phyloP scores from a whole-genome alignment of 2,113 vertebrate species.

The Pelusios castaneus region DNA sequence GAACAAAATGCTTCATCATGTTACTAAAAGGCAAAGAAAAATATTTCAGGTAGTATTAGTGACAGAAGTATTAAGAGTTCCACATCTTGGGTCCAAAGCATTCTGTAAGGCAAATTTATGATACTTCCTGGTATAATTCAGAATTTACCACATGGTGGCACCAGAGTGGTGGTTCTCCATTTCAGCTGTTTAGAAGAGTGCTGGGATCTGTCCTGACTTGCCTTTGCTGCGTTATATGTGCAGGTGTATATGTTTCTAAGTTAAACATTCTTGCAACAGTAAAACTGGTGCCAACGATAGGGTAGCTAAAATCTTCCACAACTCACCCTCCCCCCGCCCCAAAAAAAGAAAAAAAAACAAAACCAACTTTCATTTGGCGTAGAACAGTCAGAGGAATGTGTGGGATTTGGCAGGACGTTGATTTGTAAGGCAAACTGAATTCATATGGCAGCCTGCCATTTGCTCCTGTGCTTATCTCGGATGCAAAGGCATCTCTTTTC shows the following conservation, averaged over 20 bases:
- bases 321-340: too few relatives aligned
- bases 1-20: background rate
- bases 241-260: background rate
- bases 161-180: background rate
- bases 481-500: background rate
- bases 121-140: background rate
- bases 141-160: background rate
- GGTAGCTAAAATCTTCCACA: background rate
- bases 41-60: fast-evolving
- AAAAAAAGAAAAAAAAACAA: background rate
- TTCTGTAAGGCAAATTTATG: background rate
- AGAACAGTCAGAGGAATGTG: background rate
- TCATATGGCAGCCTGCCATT: background rate
- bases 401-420: background rate
- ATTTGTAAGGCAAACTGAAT: background rate
- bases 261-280: background rate
- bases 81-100: background rate
- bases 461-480: fast-evolving
- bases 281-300: background rate
- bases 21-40: background rate
- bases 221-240: too few relatives aligned
- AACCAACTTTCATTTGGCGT: background rate
- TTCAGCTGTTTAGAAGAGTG: background rate
- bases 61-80: background rate
- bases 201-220: background rate